Base-by-base conservation (phyloP, 2,888 invertebrate genomes). In the Hyppa rectilinea region DNA sequence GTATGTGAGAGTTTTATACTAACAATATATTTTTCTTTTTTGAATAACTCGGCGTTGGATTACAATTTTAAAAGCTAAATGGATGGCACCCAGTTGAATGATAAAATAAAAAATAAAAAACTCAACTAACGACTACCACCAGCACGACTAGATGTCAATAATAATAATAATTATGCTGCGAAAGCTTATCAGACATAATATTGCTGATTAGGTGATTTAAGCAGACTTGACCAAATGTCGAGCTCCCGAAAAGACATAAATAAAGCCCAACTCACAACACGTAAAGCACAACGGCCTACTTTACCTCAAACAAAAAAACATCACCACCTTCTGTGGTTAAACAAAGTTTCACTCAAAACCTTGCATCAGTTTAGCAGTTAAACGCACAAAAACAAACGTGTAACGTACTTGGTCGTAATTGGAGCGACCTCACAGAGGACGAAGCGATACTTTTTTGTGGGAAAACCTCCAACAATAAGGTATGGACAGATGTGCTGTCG, bases 401-500 rank as follows among this genome's bases (percentile, higher is more conserved):
- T 59, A 49, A 60, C 62, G 83, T 76, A 67, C 82, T 84, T 84
- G 78, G 40, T 49, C 67, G 71, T 74, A 81, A 83, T 82, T 81
- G 78, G 82, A 76, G 77, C 81, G 84, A 71, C 84, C 83, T 83
- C 62, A 67, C 17, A 23, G 67, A 80, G 81, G 80, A 82, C 76
- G 73, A 58, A 61, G 20, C 59, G 55, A 71, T 74, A 80, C 71
- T 75, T 84, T 84, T 79, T 82, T 82, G 78, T 84, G 84, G 71
- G 83, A 79, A 82, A 85, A 83, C 58, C 66, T 71, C 23, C n/a
- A 76, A 85, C 83, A 78, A 80, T 71, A 58, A 29, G 67, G 45
- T 65, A 58, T 59, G 59, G 61, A 70, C 61, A 65, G 71, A 69
- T 74, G 72, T 61, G 64, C 49, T 69, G 72, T 73, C 64, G 38